Evolutionary conservation across 2,888 invertebrate genomes (phyloP).

Genomic region (Hydrotaea diabolus): DNA sequence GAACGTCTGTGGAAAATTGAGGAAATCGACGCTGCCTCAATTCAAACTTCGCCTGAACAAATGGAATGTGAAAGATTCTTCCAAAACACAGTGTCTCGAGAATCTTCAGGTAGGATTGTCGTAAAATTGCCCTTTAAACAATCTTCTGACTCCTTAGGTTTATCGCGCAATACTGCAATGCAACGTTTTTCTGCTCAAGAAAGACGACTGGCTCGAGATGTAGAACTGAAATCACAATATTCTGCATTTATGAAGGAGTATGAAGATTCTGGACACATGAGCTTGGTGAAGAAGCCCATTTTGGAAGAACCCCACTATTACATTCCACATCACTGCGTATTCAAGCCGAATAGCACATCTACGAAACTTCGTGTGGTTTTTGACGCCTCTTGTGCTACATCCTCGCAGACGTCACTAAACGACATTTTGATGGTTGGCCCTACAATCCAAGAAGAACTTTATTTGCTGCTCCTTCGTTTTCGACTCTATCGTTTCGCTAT

Average conservation of each 20-base stretch:
- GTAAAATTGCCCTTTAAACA: slow-evolving; percentile 56
- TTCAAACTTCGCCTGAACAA: slow-evolving; percentile 15
- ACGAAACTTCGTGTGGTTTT: slow-evolving; percentile 61
- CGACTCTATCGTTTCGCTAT: slow-evolving; percentile 51
- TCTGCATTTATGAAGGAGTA: slow-evolving; percentile 57
- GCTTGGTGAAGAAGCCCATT: slow-evolving; percentile 24
- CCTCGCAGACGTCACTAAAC: slow-evolving; percentile 58
- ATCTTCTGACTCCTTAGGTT: slow-evolving; percentile 22
- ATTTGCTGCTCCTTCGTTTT: slow-evolving; percentile 59
- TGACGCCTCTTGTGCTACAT: slow-evolving; percentile 55
- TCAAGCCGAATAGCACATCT: slow-evolving; percentile 52
- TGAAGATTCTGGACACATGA: slow-evolving; percentile 79
- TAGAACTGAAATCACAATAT: slow-evolving; percentile 39
- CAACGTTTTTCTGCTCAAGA: slow-evolving; percentile 41
- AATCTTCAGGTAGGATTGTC: slow-evolving; percentile 48
- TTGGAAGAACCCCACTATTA: slow-evolving; percentile 51
- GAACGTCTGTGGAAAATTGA: slow-evolving; percentile 42
- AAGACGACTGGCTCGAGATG: slow-evolving; percentile 30
- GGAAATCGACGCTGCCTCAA: neutral
- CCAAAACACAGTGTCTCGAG: slow-evolving; percentile 22
- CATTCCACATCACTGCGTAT: slow-evolving; percentile 61
- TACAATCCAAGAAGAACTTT: slow-evolving; percentile 57
- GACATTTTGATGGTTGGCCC: slow-evolving; percentile 63
- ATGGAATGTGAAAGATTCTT: slow-evolving; percentile 49
- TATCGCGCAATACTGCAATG: slow-evolving; percentile 34